Base-by-base conservation (phyloP, 2,888 invertebrate genomes). In the Diarsia mendica region DNA sequence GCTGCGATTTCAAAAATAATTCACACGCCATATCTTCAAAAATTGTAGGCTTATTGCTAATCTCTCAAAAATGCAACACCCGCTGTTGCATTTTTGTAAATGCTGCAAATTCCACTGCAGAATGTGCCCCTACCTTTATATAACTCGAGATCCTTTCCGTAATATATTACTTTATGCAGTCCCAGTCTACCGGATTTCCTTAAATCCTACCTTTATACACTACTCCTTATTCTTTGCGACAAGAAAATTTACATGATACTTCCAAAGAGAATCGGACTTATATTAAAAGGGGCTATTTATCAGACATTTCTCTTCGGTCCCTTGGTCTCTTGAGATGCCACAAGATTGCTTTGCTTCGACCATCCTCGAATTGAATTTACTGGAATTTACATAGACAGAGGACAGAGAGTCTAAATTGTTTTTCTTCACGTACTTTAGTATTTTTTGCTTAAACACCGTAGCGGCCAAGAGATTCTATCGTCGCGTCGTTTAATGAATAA, bases 261-360 rank as follows among this genome's bases (percentile, higher is more conserved):
- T 77, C 78, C 69, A 77, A 71, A 67, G 79, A 83, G 82, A 88
- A 85, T 83, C 73, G 68, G 79, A 83, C 76, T 82, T 83, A 49
- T 80, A 86, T 82, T 87, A 85, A 88, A 85, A 77, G 70, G 53
- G 79, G 78, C 82, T 88, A 80, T 89, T 88, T 89, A 88, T 86
- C 84, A 75, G 75, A 74, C 67, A 83, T 76, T 88, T 87, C 69
- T 86, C 75, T 79, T 79, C 61, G 63, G 74, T 83, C 82, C 15
- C 67, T 64, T 60, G 66, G 72, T 80, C 88, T 73, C 81, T 48
- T 15, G 85, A 76, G 89, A 83, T 51, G 67, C 79, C 67, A 53
- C 75, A 79, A 82, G 78, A 87, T 87, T 87, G 79, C 83, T 75
- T 80, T 70, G 77, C 75, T 78, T 78, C 80, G 58, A 68, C 83